Evolutionary conservation across 1,140 invertebrate genomes (phyloP), one percentile per base, ranked within the genome.

Genomic region (Choristoneura fumiferana): DNA sequence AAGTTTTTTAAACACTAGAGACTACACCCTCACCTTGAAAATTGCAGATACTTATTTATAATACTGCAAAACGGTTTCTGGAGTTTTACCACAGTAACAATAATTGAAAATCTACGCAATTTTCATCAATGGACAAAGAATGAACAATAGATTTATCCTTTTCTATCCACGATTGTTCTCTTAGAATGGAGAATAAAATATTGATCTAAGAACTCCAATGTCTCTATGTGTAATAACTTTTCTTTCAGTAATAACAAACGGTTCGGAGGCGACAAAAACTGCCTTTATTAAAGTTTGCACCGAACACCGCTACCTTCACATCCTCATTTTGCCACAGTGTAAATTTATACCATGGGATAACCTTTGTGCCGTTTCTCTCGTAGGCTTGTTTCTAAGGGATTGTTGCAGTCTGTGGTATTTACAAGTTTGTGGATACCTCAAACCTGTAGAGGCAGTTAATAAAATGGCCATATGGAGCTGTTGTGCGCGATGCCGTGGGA

Each of bases 381-480:
- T 15, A 13, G 38, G 8, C 22, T 29, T 29, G 22, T 29, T 2
- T 3, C 22, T 29, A 3, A 6, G 22, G 22, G 22, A n/a, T 29
- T 29, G 2, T 29, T 6, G 22, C 9, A n/a, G 15, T 43, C 40
- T 43, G 40, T 43, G 40, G 13, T 17, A 4, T 17, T 4, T 9
- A 17, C 1, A 17, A 18, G 40, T 17, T 43, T 43, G 40, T 43
- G 17, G 40, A 43, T 43, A 43, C 10, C 14, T 17, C 40, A 43
- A 43, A 18, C 15, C 14, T 43, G 40, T 43, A 43, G 40, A 17
- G 40, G 40, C 40, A 43, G 40, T 18, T 18, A 43, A 43, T 43
- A 43, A 43, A 43, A 43, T 43, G 40, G 15, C 40, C 40, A 43
- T 15, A 43, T 43, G 40, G 40, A n/a, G 40, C 17, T 29, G 40